Percentiles rank a stretch among this genome's conserved stretches.
phyloP scores from a whole-genome alignment of 2,888 invertebrate species.

The Andrena marginata region DNA sequence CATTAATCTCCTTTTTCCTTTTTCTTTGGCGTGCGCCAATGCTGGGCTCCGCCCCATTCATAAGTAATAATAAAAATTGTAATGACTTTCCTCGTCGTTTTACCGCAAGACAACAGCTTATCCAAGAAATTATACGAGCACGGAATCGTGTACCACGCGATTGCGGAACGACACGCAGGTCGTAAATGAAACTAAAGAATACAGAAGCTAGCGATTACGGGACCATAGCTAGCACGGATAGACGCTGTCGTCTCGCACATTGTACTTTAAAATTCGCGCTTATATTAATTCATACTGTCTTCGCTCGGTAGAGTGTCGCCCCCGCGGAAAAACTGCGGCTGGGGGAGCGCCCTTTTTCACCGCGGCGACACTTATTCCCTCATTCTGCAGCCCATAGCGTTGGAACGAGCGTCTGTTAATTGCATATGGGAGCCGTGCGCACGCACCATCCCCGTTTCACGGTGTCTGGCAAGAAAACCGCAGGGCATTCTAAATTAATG shows the following conservation, averaged over 20 bases:
- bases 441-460: not conserved
- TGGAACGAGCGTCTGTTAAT: slow-evolving; percentile 68
- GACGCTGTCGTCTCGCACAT: slow-evolving; percentile 12
- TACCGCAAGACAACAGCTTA: not conserved
- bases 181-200: slow-evolving; percentile 15
- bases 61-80: too few relatives aligned
- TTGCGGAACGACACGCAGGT: not conserved
- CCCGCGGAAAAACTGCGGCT: slow-evolving; percentile 22
- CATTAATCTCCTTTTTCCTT: too few relatives aligned
- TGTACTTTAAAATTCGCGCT: slow-evolving; percentile 49
- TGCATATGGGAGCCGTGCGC: slow-evolving; percentile 71
- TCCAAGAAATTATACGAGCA: not conserved
- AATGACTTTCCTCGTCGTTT: too few relatives aligned
- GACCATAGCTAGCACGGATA: not conserved
- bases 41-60: too few relatives aligned
- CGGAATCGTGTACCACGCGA: not conserved
- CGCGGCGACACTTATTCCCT: slow-evolving; percentile 62
- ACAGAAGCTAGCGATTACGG: not conserved
- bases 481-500: slow-evolving; percentile 76
- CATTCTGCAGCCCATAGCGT: slow-evolving; percentile 55
- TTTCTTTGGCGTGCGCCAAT: too few relatives aligned
- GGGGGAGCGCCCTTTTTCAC: slow-evolving; percentile 50
- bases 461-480: slow-evolving; percentile 67
- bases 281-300: slow-evolving; percentile 60
- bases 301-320: slow-evolving; percentile 11